Evolutionary conservation across 1,140 invertebrate genomes (phyloP), one percentile per base, ranked within the genome.

Genomic region (Diachasma alloeum): DNA sequence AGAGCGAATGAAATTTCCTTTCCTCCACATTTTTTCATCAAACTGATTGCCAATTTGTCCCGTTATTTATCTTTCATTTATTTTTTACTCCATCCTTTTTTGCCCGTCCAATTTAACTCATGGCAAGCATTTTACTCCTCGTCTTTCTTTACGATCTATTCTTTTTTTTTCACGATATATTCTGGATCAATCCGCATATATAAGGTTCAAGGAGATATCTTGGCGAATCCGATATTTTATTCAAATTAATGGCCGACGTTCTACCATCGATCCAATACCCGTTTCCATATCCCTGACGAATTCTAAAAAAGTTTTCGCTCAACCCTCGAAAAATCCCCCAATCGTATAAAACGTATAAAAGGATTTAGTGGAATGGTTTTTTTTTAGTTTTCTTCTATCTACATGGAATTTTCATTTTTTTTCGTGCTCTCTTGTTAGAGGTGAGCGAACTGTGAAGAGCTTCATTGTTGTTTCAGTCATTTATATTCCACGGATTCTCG

Each of bases 251-350:
- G 69, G 69, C 19, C 22, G 17, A 42, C 39, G 15, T 39, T 68
- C 31, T 71, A n/a, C 42, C 26, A 71, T 71, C 69, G 69, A 71
- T 44, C 69, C 69, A 42, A 69, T 53, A 24, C 22, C 69, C 39
- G 42, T 71, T 39, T 69, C 17, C 63, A 69, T 71, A 26, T 36
- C 69, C 39, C 46, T 71, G 69, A 71, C 69, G 69, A 53, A 71
- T 71, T 48, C 39, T 71, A 17, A 48, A 71, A 71, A 71, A 39
- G 13, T 68, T 37, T 68, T 39, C 66, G 1, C 31, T 19, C 15
- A 24, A 63, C 19, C 59, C 24, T 24, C 24, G 59, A 63, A 63
- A 63, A 63, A 63, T 63, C 59, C 59, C 59, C 59, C 59, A 31
- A 63, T 63, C 59, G 59, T 63, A 63, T 63, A 63, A 63, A 63